These are phyloP conservation scores for Gallinago stenura DNA, from an alignment of 2,797 vertebrate genomes.

Conservation along the genomic window DNA sequence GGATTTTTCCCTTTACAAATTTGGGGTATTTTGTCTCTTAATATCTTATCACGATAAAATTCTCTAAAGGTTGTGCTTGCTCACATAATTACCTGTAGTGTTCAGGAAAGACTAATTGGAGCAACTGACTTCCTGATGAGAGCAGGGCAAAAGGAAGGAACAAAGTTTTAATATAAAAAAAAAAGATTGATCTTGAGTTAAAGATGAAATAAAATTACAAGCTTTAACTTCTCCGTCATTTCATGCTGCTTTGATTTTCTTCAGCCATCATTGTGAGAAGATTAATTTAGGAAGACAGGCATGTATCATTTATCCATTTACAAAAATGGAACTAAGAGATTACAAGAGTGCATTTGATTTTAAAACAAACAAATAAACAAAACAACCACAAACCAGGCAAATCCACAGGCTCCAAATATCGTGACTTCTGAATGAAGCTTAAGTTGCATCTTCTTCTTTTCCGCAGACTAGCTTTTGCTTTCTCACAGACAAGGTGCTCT, in stretches of 20 bases:
- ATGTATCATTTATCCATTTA: not conserved
- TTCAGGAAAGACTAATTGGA: not conserved
- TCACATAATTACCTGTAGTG: not conserved
- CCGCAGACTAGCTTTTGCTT: not conserved
- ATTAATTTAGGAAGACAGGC: not conserved
- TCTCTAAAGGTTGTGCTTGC: not conserved
- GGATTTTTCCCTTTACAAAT: not conserved
- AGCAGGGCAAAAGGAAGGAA: not conserved
- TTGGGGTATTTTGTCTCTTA: not conserved
- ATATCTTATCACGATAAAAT: not conserved
- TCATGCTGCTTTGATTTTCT: not conserved
- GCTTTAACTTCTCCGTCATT: not conserved
- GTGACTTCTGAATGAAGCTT: not conserved
- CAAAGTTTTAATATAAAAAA: not conserved
- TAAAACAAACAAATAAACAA: not conserved
- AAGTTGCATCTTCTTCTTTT: not conserved
- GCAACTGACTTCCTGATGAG: not conserved
- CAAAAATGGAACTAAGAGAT: not conserved
- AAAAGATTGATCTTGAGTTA: not conserved
- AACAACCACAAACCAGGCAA: not conserved
- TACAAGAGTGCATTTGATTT: not conserved
- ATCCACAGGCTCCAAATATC: not conserved
- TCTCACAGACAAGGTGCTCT: not conserved
- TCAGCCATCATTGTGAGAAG: not conserved
- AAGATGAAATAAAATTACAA: not conserved